Percentiles rank a stretch among this genome's conserved stretches.
phyloP scores from a whole-genome alignment of 2,113 vertebrate genomes.

The Neodon shergylaensis region DNA sequence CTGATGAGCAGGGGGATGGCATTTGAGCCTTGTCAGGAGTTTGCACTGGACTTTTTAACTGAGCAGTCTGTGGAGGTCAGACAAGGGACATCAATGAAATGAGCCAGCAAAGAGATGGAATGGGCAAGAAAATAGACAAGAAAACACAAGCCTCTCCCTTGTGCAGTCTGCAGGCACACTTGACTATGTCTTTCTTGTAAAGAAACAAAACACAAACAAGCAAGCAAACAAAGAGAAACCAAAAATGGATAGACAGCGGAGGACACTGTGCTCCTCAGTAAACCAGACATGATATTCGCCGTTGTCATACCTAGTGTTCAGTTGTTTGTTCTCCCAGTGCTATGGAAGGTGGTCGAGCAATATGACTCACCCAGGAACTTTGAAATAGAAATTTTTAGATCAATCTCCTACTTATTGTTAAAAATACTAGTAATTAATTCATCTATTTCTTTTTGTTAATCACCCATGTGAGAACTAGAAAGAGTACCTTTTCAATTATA shows the following conservation, averaged over 20 bases:
- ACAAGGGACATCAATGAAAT: neutral
- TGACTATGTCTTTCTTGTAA: neutral
- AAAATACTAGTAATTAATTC: slow-evolving; percentile 7
- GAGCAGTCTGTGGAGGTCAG: neutral
- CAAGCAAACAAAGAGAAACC: neutral
- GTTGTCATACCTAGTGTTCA: too few species aligned
- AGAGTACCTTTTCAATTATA: neutral
- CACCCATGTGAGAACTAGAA: neutral
- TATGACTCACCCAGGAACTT: neutral
- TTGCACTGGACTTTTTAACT: neutral
- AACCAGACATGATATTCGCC: fast-evolving
- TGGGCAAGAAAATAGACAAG: neutral
- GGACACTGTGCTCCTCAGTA: fast-evolving
- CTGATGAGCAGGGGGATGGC: too few species aligned
- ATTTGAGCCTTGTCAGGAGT: neutral
- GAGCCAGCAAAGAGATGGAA: neutral
- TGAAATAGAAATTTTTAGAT: neutral
- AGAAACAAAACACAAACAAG: neutral
- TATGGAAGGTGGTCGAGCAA: neutral
- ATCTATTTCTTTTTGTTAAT: neutral
- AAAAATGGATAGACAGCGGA: neutral
- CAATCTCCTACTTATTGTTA: neutral
- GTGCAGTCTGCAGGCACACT: too few species aligned
- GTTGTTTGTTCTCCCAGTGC: neutral
- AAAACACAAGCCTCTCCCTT: neutral